A percentile compares a stretch with the other conserved stretches of the same genome.
Conservation (phyloP, 2,113 vertebrate species). For the Azemiops feae region DNA sequence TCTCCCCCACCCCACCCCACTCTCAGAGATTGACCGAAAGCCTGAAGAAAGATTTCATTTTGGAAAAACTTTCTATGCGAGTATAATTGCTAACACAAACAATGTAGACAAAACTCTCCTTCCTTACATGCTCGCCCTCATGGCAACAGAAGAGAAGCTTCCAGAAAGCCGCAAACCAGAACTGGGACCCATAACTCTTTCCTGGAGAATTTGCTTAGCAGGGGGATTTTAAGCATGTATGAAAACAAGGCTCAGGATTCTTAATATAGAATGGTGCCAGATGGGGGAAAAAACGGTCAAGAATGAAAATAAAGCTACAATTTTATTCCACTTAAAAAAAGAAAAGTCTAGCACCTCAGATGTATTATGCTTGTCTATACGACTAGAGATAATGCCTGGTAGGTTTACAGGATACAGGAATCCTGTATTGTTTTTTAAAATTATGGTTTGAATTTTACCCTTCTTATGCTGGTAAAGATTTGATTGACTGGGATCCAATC, state of each 20-base stretch:
- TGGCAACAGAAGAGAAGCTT: neutral
- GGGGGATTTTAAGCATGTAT: slow-evolving; percentile 11
- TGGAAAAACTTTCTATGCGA: neutral
- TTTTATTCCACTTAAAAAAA: neutral
- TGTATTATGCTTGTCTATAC: neutral
- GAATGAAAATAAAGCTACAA: neutral
- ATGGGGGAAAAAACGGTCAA: neutral
- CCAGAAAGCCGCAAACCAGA: neutral
- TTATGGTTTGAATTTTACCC: no score
- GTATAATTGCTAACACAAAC: neutral
- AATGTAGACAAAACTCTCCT: neutral
- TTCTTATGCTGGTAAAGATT: no score
- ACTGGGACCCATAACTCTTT: neutral
- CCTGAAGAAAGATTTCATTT: neutral
- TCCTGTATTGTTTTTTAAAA: no score
- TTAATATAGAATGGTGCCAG: neutral
- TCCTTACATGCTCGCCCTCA: neutral
- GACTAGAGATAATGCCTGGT: neutral
- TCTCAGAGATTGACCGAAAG: neutral
- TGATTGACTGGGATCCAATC: no score
- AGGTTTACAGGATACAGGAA: no score
- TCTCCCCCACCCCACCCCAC: neutral
- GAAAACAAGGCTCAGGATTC: neutral
- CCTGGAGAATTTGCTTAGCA: neutral
- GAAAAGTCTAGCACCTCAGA: neutral